Percentiles rank a stretch among this genome's conserved stretches.
Evolutionary conservation across 2,113 vertebrate genomes (phyloP).

Genomic region (Cheilinus undulatus): DNA sequence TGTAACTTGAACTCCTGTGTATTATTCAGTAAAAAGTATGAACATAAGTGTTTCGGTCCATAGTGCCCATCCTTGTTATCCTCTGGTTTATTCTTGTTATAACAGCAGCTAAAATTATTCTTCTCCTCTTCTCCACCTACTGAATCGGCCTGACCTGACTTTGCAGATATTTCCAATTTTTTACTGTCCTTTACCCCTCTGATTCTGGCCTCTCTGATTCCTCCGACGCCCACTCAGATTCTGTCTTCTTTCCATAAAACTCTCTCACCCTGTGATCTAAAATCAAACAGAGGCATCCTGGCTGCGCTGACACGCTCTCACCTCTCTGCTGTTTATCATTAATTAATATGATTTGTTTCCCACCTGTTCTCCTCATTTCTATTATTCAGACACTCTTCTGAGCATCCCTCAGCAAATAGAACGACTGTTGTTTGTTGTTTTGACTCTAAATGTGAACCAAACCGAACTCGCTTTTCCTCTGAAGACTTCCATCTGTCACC

Average conservation of each 20-base stretch:
- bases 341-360: constrained; percentile 56
- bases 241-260: background rate
- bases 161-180: constrained; percentile 35
- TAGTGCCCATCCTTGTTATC: no score
- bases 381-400: constrained; percentile 54
- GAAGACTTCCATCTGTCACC: constrained; percentile 44
- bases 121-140: constrained; percentile 1
- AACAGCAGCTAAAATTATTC: constrained; percentile 4
- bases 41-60: no score
- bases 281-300: constrained; percentile 36
- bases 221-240: constrained; percentile 11
- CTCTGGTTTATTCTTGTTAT: constrained; percentile 29
- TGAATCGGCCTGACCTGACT: constrained; percentile 20
- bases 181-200: constrained; percentile 10
- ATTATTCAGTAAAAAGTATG: no score
- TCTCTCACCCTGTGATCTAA: constrained; percentile 21
- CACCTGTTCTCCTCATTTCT: constrained; percentile 53
- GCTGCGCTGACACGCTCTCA: constrained; percentile 21
- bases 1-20: no score
- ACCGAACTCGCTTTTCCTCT: constrained; percentile 36
- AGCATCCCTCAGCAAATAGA: constrained; percentile 9
- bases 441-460: constrained; percentile 34
- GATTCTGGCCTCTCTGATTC: background rate
- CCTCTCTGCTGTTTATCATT: constrained; percentile 51
- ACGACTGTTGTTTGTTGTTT: constrained; percentile 41